Evolutionary conservation across 2,888 invertebrate species (phyloP).

Genomic region (Drosophila lacicola): DNA sequence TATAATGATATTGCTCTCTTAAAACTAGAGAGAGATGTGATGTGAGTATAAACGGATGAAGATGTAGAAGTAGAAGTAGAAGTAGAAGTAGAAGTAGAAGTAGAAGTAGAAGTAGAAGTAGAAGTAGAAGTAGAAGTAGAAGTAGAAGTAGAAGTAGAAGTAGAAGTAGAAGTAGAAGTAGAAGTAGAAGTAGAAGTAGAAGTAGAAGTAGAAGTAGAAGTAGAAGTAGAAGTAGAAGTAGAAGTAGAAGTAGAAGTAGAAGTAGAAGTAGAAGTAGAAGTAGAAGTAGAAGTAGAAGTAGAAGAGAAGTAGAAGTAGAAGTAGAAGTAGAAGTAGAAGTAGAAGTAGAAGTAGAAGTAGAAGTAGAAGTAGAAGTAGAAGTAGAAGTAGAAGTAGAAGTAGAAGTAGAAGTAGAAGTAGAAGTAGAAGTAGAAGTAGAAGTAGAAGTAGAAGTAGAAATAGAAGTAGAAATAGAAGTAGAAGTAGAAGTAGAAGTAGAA

Average conservation of each 20-base stretch:
- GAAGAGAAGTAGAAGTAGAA: background rate
- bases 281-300: background rate
- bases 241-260: background rate
- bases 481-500: background rate
- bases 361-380: no score
- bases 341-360: background rate
- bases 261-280: background rate
- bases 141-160: background rate
- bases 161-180: background rate
- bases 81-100: no score
- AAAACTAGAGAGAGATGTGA: slow-evolving; percentile 61
- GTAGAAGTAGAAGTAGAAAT: no score
- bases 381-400: no score
- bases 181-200: slow-evolving; percentile 2
- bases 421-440: no score
- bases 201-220: background rate
- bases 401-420: no score
- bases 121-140: background rate
- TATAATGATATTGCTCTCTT: slow-evolving; percentile 82
- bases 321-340: background rate
- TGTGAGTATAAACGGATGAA: slow-evolving; percentile 60
- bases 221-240: background rate
- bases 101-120: background rate
- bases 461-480: background rate
- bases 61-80: background rate